These are phyloP conservation scores for Nesidiocoris tenuis DNA, from an alignment of 2,888 invertebrate species.

Conservation along the genomic window DNA sequence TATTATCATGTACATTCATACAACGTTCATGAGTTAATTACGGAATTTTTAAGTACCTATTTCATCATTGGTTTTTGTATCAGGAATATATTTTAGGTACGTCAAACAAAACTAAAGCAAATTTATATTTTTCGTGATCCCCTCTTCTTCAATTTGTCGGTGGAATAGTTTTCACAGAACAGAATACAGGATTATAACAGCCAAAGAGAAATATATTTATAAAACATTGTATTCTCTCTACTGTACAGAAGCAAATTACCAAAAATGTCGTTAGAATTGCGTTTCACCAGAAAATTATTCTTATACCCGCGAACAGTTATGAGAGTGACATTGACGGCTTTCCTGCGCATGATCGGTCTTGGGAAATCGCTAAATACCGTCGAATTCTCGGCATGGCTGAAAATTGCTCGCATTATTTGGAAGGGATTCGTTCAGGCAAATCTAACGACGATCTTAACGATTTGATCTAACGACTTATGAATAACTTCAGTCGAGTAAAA, in stretches of 20 bases:
- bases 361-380: neutral
- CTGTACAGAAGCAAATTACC: slow-evolving; percentile 20
- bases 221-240: slow-evolving; percentile 14
- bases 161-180: slow-evolving; percentile 21
- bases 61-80: slow-evolving; percentile 5
- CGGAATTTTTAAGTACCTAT: neutral
- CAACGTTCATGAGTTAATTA: slow-evolving; percentile 31
- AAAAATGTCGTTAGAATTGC: neutral
- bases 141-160: neutral
- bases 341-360: neutral
- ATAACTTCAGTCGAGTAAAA: no score
- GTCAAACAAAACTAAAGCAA: slow-evolving; percentile 13
- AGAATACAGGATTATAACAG: neutral
- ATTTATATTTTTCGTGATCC: slow-evolving; percentile 21
- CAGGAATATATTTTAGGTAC: slow-evolving; percentile 22
- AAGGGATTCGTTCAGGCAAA: no score
- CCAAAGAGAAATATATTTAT: slow-evolving; percentile 21
- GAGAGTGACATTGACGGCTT: neutral
- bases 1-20: slow-evolving; percentile 20
- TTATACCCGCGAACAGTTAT: slow-evolving; percentile 2
- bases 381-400: no score
- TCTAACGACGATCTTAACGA: no score
- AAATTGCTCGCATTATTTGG: no score
- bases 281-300: slow-evolving; percentile 27
- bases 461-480: no score